Percentiles rank a stretch among this genome's conserved stretches.
These are phyloP conservation scores for Peromyscus aztecus DNA, from an alignment of 2,797 vertebrate genomes.

Conservation along the genomic window DNA sequence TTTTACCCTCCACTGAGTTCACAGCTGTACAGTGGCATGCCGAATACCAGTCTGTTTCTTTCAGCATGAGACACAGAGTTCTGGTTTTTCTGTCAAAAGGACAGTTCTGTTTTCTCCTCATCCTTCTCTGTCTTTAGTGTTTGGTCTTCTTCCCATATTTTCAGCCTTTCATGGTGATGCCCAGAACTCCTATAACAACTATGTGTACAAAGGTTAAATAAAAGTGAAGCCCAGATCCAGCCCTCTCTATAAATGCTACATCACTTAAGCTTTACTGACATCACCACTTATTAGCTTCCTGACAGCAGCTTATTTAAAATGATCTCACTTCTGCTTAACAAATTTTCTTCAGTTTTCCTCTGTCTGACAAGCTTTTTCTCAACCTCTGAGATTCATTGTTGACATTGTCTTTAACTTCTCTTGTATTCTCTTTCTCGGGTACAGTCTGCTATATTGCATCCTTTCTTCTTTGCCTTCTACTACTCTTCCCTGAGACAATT, in stretches of 20 bases:
- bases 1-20: background rate
- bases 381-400: background rate
- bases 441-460: background rate
- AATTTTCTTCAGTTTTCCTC: background rate
- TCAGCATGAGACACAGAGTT: too few species aligned
- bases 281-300: background rate
- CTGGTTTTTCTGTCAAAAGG: background rate
- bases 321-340: background rate
- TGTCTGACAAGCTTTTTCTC: background rate
- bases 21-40: rapidly evolving
- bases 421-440: background rate
- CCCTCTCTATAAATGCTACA: background rate
- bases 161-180: rapidly evolving
- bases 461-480: background rate
- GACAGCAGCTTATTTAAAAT: background rate
- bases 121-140: background rate
- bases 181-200: background rate
- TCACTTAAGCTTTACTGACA: background rate
- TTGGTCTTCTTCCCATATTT: background rate
- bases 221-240: background rate
- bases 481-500: background rate
- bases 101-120: background rate
- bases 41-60: background rate
- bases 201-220: background rate
- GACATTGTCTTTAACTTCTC: conserved; percentile 17